These are phyloP conservation scores for Stegana nigrithorax DNA, from an alignment of 2,888 invertebrate genomes.

Conservation along the genomic window DNA sequence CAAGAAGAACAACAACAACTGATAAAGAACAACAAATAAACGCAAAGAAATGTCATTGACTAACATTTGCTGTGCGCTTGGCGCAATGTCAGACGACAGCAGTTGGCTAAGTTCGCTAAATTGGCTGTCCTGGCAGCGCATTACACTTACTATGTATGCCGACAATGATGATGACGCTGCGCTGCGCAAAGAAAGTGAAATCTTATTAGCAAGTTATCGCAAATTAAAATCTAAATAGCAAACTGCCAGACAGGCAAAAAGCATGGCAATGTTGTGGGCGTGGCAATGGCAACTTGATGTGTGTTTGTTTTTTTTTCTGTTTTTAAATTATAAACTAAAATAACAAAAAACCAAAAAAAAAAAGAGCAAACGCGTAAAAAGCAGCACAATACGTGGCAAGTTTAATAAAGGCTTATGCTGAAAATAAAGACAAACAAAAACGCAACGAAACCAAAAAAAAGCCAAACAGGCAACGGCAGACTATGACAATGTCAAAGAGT, in stretches of 20 bases:
- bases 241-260: constrained; percentile 44
- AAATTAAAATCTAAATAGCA: constrained; percentile 61
- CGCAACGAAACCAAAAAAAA: too few relatives aligned
- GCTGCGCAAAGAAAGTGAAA: constrained; percentile 47
- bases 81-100: background rate
- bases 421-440: too few relatives aligned
- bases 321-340: background rate
- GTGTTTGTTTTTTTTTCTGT: background rate
- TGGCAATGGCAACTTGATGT: background rate
- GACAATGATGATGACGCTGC: background rate
- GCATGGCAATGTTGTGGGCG: constrained; percentile 1
- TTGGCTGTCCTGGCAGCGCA: constrained; percentile 6
- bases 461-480: too few relatives aligned
- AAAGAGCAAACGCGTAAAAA: constrained; percentile 15
- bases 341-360: background rate
- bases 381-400: too few relatives aligned
- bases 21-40: constrained; percentile 5
- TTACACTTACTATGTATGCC: constrained; percentile 16
- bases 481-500: constrained; percentile 61
- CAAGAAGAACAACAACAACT: background rate
- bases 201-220: constrained; percentile 62
- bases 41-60: constrained; percentile 6
- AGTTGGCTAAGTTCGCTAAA: background rate
- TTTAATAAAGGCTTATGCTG: constrained; percentile 18
- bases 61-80: background rate